phyloP scores from a whole-genome alignment of 53 echinoderm and acorn worm genomes.

The Holothuria leucospilota region DNA sequence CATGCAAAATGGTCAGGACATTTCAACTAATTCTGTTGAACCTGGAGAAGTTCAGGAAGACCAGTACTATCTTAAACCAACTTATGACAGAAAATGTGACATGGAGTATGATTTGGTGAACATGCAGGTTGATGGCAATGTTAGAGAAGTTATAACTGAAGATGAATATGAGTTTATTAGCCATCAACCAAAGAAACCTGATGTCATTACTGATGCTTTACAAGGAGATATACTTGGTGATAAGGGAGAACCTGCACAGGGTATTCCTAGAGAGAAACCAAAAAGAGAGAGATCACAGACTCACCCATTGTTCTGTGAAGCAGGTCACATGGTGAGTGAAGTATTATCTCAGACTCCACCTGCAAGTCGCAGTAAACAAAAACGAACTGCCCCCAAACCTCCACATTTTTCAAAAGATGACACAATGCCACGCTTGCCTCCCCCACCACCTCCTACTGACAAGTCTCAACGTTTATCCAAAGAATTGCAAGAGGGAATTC shows the following conservation, averaged over 20 bases:
- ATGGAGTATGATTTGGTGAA: conserved; percentile 18
- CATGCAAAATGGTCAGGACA: not conserved
- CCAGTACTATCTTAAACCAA: conserved; percentile 36
- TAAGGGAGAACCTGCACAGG: conserved; percentile 64
- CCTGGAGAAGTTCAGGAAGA: conserved; percentile 26
- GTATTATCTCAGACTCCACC: conserved; percentile 16
- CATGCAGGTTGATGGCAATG: not conserved
- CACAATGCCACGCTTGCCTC: conserved; percentile 52
- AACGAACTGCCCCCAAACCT: conserved; percentile 56
- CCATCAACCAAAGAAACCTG: not conserved
- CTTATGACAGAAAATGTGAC: conserved; percentile 6
- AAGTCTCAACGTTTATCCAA: conserved; percentile 2
- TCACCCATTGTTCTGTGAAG: conserved; percentile 40
- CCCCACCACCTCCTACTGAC: conserved; percentile 50
- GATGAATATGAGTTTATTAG: conserved; percentile 46
- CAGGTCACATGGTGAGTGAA: conserved; percentile 29
- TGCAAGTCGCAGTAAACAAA: conserved; percentile 27
- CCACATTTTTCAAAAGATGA: conserved; percentile 37
- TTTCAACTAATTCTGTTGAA: not conserved
- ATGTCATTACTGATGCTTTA: not conserved
- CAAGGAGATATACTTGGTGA: too few relatives aligned
- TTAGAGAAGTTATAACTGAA: not conserved
- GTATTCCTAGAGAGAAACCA: conserved; percentile 18
- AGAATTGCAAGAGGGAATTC: conserved; percentile 34
- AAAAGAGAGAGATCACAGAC: conserved; percentile 13